Percentiles rank a stretch among this genome's conserved stretches.
phyloP scores from a whole-genome alignment of 2,888 invertebrate species.

The Anodontia alba region DNA sequence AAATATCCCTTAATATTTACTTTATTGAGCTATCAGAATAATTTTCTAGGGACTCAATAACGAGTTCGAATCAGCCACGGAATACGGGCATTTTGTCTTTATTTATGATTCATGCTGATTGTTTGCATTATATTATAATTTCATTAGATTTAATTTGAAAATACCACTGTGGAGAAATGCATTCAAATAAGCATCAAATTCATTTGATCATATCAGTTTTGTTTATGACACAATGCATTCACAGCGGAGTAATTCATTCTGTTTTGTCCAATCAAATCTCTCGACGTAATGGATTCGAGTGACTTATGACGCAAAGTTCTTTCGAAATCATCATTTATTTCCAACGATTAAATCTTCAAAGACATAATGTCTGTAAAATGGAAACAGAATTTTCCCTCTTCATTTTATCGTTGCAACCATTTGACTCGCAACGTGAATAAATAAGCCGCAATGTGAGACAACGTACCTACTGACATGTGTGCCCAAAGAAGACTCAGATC shows the following conservation, averaged over 20 bases:
- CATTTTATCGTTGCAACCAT: too few relatives aligned
- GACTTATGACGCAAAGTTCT: background rate
- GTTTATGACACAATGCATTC: constrained; percentile 1
- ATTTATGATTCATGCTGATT: too few relatives aligned
- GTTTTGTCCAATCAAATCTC: background rate
- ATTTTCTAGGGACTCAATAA: too few relatives aligned
- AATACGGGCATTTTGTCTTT: too few relatives aligned
- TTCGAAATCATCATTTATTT: background rate
- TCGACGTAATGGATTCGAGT: background rate
- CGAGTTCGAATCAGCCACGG: too few relatives aligned
- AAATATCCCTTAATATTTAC: too few relatives aligned
- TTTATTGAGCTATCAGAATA: too few relatives aligned
- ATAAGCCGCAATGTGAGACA: too few relatives aligned
- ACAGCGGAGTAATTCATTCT: background rate
- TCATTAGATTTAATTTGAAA: background rate
- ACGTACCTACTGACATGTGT: too few relatives aligned
- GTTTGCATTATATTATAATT: too few relatives aligned
- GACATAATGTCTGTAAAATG: background rate
- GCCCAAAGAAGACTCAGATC: too few relatives aligned
- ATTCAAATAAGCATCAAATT: constrained; percentile 4
- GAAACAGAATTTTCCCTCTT: background rate
- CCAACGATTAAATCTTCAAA: background rate
- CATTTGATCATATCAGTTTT: background rate
- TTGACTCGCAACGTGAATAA: too few relatives aligned
- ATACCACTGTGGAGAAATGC: background rate